These are phyloP conservation scores for Esox lucius DNA, from an alignment of 2,797 vertebrate species.

Conservation along the genomic window DNA sequence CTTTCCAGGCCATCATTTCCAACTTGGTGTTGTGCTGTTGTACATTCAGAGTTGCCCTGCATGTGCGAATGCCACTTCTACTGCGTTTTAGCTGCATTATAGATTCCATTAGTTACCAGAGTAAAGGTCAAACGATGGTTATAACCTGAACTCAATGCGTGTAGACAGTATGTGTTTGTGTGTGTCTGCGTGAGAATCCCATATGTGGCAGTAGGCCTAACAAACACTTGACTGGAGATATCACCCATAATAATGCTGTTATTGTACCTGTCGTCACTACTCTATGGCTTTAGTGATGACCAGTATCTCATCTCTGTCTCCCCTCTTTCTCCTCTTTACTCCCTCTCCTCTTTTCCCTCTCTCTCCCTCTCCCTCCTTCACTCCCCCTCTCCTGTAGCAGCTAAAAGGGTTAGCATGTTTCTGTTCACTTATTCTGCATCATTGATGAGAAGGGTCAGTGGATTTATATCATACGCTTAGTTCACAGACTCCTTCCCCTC, in stretches of 20 bases:
- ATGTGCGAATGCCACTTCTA: background rate
- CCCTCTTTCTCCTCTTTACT: background rate
- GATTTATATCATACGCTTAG: conserved; percentile 66
- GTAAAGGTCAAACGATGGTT: background rate
- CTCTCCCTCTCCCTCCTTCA: background rate
- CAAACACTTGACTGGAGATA: background rate
- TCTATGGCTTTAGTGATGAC: background rate
- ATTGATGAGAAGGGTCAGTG: conserved; percentile 70
- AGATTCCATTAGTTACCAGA: background rate
- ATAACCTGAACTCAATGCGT: background rate
- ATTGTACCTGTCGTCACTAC: background rate
- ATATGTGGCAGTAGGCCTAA: background rate
- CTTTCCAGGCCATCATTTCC: conserved; percentile 72
- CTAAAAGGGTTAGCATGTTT: conserved; percentile 76
- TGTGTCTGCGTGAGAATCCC: background rate
- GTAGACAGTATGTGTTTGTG: background rate
- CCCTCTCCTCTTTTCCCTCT: background rate
- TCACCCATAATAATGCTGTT: background rate
- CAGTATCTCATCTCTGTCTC: background rate
- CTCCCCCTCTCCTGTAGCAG: conserved; percentile 1
- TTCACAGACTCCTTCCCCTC: conserved; percentile 45
- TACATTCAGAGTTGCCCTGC: background rate
- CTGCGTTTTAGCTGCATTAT: background rate
- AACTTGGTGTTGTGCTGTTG: conserved; percentile 66
- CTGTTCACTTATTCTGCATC: conserved; percentile 68